Conservation (phyloP, 1,140 invertebrate species). For the Heterodera carotae region DNA sequence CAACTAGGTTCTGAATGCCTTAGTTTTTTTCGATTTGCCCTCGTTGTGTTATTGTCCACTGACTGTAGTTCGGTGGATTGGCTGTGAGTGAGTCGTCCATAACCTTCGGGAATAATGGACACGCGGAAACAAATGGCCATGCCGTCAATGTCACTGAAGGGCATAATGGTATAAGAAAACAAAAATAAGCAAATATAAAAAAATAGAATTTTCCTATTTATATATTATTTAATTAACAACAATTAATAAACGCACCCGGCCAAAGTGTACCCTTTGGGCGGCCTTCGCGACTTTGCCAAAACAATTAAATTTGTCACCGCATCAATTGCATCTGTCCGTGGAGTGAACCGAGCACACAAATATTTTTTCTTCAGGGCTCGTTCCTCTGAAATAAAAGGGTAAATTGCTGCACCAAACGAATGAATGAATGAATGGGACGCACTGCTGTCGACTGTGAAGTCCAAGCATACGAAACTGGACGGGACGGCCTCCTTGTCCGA, state of each 20-base stretch:
- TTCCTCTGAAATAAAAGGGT: constrained; percentile 49
- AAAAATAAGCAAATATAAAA: constrained; percentile 13
- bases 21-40: too few species aligned
- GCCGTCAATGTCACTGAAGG: constrained; percentile 48
- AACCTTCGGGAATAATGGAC: constrained; percentile 44
- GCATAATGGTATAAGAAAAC: too few species aligned
- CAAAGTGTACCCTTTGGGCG: constrained; percentile 53
- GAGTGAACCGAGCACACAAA: constrained; percentile 51
- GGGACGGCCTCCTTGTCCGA: constrained; percentile 54
- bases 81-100: constrained; percentile 41
- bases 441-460: constrained; percentile 54
- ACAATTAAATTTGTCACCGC: constrained; percentile 52
- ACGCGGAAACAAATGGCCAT: constrained; percentile 51
- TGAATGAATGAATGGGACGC: constrained; percentile 16
- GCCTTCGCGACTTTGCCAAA: constrained; percentile 31
- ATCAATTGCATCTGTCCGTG: constrained; percentile 51
- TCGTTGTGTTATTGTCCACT: neutral
- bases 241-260: constrained; percentile 38
- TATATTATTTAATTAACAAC: neutral
- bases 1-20: too few species aligned
- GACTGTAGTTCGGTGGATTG: constrained; percentile 41
- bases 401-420: too few species aligned
- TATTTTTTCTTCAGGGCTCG: constrained; percentile 53
- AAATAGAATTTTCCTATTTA: neutral
- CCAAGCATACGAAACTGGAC: constrained; percentile 55